phyloP scores from a whole-genome alignment of 2,888 invertebrate genomes.

The Heteromurus nitidus region DNA sequence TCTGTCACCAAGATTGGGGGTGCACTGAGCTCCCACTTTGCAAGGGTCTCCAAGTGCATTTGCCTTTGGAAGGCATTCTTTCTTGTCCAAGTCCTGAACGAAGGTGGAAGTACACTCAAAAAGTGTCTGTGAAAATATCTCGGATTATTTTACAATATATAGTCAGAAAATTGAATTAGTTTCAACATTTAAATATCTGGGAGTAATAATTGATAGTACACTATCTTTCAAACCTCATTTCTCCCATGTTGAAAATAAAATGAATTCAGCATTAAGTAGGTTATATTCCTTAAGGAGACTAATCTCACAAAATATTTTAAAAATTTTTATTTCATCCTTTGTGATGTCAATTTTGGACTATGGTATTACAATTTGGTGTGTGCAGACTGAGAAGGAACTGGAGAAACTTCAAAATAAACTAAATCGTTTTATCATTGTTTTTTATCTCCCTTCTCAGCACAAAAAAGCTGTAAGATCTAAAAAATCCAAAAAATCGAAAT shows the following conservation, averaged over 20 bases:
- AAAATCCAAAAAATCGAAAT: not conserved
- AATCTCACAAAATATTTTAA: conserved; percentile 28
- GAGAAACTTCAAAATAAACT: not conserved
- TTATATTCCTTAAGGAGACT: conserved; percentile 4
- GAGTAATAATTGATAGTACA: conserved; percentile 15
- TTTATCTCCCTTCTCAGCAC: not conserved
- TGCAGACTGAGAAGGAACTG: not conserved
- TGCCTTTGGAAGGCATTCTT: no score
- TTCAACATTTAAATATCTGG: conserved; percentile 39
- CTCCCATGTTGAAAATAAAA: conserved; percentile 12
- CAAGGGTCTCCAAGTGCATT: no score
- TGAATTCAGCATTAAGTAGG: conserved; percentile 12
- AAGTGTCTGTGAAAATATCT: no score
- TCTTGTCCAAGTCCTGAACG: no score
- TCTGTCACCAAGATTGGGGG: no score
- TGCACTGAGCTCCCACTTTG: no score
- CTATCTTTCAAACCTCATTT: conserved; percentile 22
- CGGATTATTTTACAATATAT: no score
- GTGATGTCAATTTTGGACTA: conserved; percentile 9
- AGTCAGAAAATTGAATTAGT: conserved; percentile 41
- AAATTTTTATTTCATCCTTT: conserved; percentile 28
- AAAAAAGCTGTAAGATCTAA: not conserved
- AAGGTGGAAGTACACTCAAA: no score
- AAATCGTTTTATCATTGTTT: not conserved
- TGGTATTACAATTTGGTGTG: conserved; percentile 11